Percentiles rank a stretch among this genome's conserved stretches.
Conservation (phyloP, 2,113 vertebrate genomes). For the Ovis canadensis region DNA sequence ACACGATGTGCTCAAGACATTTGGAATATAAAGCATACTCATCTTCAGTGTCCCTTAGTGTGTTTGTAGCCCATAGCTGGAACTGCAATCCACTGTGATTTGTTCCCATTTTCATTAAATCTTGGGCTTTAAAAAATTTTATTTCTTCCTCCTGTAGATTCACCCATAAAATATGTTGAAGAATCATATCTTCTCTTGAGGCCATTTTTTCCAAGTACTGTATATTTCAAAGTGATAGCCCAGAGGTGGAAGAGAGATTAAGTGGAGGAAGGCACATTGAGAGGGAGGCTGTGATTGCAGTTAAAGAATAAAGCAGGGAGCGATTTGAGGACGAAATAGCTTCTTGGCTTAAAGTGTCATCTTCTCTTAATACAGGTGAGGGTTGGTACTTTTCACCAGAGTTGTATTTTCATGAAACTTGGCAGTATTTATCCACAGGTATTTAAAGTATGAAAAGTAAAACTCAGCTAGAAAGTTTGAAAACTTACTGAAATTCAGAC, state of each 20-base stretch:
- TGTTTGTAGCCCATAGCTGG: constrained; percentile 41
- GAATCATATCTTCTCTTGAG: constrained; percentile 60
- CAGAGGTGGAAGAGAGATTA: constrained; percentile 55
- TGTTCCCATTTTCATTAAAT: constrained; percentile 73
- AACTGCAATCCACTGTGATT: constrained; percentile 53
- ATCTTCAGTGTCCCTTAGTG: not conserved
- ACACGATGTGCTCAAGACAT: constrained; percentile 38
- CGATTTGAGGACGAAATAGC: constrained; percentile 36
- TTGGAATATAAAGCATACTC: constrained; percentile 37
- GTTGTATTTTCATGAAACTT: constrained; percentile 39
- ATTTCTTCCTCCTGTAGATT: constrained; percentile 60
- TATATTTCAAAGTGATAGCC: constrained; percentile 66
- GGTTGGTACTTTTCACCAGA: not conserved
- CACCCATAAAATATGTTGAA: constrained; percentile 68
- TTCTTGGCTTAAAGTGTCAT: constrained; percentile 45
- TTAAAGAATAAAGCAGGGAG: constrained; percentile 49
- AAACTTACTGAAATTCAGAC: constrained; percentile 23
- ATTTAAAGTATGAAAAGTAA: constrained; percentile 39
- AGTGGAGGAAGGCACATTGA: constrained; percentile 25
- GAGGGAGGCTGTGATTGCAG: not conserved
- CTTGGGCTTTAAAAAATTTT: constrained; percentile 63
- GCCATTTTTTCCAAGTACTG: not conserved
- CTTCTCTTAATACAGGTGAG: not conserved
- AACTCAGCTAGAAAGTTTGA: constrained; percentile 49
- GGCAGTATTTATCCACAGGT: constrained; percentile 20